Base-by-base conservation (phyloP, 1,140 invertebrate species). In the Aethina tumida region DNA sequence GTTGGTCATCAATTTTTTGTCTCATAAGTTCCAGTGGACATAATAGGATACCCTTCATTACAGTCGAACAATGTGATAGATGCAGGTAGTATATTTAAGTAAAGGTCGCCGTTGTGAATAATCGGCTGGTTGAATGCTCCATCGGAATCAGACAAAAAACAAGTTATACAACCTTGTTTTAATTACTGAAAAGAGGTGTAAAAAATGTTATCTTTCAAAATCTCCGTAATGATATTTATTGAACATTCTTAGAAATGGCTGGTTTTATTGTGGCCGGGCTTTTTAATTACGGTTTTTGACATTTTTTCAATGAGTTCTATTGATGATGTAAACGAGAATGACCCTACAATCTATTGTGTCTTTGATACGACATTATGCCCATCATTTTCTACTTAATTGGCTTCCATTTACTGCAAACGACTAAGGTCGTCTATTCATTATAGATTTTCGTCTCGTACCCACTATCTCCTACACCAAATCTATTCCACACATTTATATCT, bases 81-180 rank as follows among this genome's bases (percentile, higher is more conserved):
- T 4, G 14, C 5, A n/a, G 24, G n/a, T 5, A 26, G 4, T 2
- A 4, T 13, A 13, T 26, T 10, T 3, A n/a, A 26, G n/a, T 13
- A 10, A n/a, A n/a, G 5, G 2, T n/a, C 2, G n/a, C 24, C n/a
- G 2, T 26, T 26, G n/a, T 26, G 14, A 26, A n/a, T 26, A 3
- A 26, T 10, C n/a, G 14, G n/a, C 5, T 26, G 24, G 24, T 2
- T 13, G n/a, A 13, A 13, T 5, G 24, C 13, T 26, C n/a, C 13
- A 10, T 26, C 24, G 24, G 24, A 26, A 26, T 26, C 24, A 13
- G 13, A 36, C 20, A 29, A 19, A 34, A 36, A 36, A 38, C 35
- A 14, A 38, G 35, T 38, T 28, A 38, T 38, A 38, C 18, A 29
- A 38, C 35, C 35, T 26, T 38, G 24, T 38, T 29, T 38, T 38